Conservation (phyloP, 2,888 invertebrate genomes). For the Orthosia cruda region DNA sequence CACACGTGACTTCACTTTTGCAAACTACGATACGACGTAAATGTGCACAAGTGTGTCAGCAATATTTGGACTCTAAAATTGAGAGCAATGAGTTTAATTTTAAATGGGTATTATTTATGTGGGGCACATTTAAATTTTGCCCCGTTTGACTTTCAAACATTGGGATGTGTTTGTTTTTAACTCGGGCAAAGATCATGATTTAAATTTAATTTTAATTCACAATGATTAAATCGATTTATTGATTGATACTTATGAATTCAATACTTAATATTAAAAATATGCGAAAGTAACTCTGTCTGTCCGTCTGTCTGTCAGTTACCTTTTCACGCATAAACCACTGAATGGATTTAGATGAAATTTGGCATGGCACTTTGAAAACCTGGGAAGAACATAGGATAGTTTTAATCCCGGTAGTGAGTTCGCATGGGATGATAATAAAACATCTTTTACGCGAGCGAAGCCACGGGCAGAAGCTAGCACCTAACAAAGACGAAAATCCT, state of each 20-base stretch:
- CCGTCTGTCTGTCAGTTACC: no score
- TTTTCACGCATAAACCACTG: no score
- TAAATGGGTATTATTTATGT: slow-evolving; percentile 16
- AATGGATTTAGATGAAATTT: no score
- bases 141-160: slow-evolving; percentile 36
- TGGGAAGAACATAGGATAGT: no score
- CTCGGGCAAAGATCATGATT: not conserved
- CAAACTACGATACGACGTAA: slow-evolving; percentile 48
- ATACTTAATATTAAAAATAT: not conserved
- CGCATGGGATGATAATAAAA: no score
- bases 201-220: not conserved
- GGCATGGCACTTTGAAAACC: no score
- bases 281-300: no score
- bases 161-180: slow-evolving; percentile 24
- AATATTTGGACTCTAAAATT: slow-evolving; percentile 53
- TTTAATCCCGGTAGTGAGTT: no score
- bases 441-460: no score
- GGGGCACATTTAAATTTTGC: slow-evolving; percentile 39
- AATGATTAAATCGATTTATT: not conserved
- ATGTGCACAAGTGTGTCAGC: slow-evolving; percentile 21
- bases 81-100: slow-evolving; percentile 28
- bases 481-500: no score
- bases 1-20: slow-evolving; percentile 69
- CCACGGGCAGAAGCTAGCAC: no score
- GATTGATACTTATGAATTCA: not conserved